Percentiles rank a stretch among this genome's conserved stretches.
These are phyloP conservation scores for Chymomyza caudatula DNA, from an alignment of 2,888 invertebrate genomes.

Conservation along the genomic window DNA sequence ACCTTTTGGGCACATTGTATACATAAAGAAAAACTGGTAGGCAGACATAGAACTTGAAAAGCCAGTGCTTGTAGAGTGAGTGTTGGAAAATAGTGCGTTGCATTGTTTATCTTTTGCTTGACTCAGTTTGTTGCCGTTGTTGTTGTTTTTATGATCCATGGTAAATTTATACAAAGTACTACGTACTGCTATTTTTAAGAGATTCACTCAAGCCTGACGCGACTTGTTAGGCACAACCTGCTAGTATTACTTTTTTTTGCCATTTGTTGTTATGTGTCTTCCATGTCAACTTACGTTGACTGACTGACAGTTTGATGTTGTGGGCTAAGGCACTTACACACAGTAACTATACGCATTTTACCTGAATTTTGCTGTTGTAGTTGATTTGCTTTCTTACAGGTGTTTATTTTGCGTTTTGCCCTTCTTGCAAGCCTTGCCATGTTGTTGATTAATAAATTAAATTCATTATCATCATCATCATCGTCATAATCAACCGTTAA, in stretches of 20 bases:
- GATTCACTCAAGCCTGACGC: slow-evolving; percentile 73
- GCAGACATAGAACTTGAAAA: slow-evolving; percentile 48
- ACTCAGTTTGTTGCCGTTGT: slow-evolving; percentile 43
- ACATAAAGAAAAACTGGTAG: slow-evolving; percentile 23
- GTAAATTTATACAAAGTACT: slow-evolving; percentile 38
- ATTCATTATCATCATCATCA: slow-evolving; percentile 32
- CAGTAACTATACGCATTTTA: slow-evolving; percentile 58
- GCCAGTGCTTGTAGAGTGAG: slow-evolving; percentile 5
- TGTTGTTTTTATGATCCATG: slow-evolving; percentile 34
- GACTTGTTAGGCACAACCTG: slow-evolving; percentile 47
- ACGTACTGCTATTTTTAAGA: slow-evolving; percentile 42
- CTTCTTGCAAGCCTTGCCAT: slow-evolving; percentile 22
- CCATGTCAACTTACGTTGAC: slow-evolving; percentile 49
- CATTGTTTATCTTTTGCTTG: slow-evolving; percentile 72
- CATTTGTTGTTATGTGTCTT: slow-evolving; percentile 52
- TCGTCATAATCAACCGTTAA: slow-evolving; percentile 71
- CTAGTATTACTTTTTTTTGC: slow-evolving; percentile 39
- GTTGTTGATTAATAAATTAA: slow-evolving; percentile 74
- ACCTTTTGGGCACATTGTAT: slow-evolving; percentile 47
- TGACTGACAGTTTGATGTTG: slow-evolving; percentile 59
- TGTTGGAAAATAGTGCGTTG: slow-evolving; percentile 73
- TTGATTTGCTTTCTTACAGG: slow-evolving; percentile 31
- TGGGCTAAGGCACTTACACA: slow-evolving; percentile 30
- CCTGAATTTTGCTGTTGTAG: slow-evolving; percentile 26
- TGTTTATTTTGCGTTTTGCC: slow-evolving; percentile 32